Conservation (phyloP, 1,140 invertebrate species). For the Pectinophora gossypiella region DNA sequence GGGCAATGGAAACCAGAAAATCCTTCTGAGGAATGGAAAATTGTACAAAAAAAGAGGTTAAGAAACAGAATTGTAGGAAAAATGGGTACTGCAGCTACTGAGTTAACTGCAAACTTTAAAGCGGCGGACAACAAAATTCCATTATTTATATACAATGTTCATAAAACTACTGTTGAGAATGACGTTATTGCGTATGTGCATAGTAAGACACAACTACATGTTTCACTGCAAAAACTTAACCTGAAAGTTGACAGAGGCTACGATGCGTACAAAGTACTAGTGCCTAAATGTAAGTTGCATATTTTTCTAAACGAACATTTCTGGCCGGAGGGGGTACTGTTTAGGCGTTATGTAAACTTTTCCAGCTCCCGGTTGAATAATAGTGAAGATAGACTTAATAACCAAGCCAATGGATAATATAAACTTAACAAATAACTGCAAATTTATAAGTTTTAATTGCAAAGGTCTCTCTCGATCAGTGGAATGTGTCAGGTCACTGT, state of each 20-base stretch:
- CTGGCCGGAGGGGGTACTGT: constrained; percentile 7
- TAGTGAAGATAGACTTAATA: background rate
- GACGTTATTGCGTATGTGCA: background rate
- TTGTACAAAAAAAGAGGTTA: no score
- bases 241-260: background rate
- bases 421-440: background rate
- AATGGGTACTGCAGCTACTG: background rate
- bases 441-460: constrained; percentile 4
- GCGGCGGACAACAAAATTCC: background rate
- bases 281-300: background rate
- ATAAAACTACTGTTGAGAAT: background rate
- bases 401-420: background rate
- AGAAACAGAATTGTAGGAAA: constrained; percentile 3
- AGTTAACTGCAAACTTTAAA: background rate
- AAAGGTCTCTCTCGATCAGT: background rate
- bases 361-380: background rate
- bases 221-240: background rate
- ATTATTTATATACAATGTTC: background rate
- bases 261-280: constrained; percentile 7
- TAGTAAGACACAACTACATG: background rate
- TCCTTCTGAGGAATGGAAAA: background rate
- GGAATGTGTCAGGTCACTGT: background rate
- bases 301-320: constrained; percentile 7
- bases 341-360: constrained; percentile 2
- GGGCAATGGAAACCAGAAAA: background rate